Conservation (phyloP, 2,113 vertebrate species). For the Erinaceus europaeus region DNA sequence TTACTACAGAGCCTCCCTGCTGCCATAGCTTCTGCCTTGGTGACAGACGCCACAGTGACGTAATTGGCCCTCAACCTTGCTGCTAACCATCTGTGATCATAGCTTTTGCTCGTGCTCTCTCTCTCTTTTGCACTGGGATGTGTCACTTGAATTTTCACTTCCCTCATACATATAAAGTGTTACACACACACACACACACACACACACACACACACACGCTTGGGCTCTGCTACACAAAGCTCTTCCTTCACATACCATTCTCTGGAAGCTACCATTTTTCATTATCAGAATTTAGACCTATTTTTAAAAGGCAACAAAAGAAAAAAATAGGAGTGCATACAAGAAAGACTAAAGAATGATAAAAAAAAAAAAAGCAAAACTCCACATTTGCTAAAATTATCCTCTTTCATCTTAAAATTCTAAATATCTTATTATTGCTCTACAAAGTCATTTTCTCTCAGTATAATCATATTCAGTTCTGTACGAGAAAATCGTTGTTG, state of each 20-base stretch:
- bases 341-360: conserved; percentile 47
- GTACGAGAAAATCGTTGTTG: neutral
- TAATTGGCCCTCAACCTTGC: conserved; percentile 20
- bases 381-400: neutral
- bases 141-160: conserved; percentile 17
- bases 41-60: neutral
- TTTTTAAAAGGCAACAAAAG: conserved; percentile 17
- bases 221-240: neutral
- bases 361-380: neutral
- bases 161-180: conserved; percentile 37
- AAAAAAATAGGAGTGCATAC: conserved; percentile 19
- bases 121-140: conserved; percentile 11
- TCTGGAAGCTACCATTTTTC: conserved; percentile 18
- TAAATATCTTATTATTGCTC: neutral
- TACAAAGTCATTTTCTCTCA: neutral
- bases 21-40: conserved; percentile 1
- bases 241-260: neutral
- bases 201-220: neutral
- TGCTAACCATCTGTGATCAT: conserved; percentile 21
- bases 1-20: conserved; percentile 34
- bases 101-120: conserved; percentile 5
- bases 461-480: neutral
- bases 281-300: neutral
- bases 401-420: neutral
- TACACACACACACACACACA: conserved; percentile 37